Conservation (phyloP, 2,113 vertebrate genomes). For the Enhydra lutris region DNA sequence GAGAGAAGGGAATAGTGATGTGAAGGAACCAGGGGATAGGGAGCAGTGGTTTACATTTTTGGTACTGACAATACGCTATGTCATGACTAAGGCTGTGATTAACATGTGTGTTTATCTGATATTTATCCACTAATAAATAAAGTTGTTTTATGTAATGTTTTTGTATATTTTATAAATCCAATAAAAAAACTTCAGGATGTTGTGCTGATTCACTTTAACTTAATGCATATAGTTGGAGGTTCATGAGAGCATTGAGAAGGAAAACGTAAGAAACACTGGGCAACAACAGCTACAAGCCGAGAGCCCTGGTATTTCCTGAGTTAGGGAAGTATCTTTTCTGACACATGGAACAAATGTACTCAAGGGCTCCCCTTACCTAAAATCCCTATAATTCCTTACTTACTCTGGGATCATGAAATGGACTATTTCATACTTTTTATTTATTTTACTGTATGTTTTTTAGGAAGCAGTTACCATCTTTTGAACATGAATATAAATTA, state of each 20-base stretch:
- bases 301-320: background rate
- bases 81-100: background rate
- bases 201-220: background rate
- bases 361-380: background rate
- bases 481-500: constrained; percentile 23
- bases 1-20: background rate
- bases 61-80: background rate
- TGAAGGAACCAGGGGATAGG: accelerated
- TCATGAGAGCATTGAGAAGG: background rate
- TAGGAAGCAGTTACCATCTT: background rate
- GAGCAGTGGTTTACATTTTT: too few relatives aligned
- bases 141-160: background rate
- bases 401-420: background rate
- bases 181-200: background rate
- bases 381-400: background rate
- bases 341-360: background rate
- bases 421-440: background rate
- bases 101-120: background rate
- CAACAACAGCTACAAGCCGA: background rate
- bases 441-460: background rate
- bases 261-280: background rate
- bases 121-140: background rate
- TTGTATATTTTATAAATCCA: background rate
- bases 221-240: background rate
- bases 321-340: background rate